A percentile compares a stretch with the other conserved stretches of the same genome.
These are phyloP conservation scores for Drosophila ambigua DNA, from an alignment of 1,140 invertebrate genomes.

Conservation along the genomic window DNA sequence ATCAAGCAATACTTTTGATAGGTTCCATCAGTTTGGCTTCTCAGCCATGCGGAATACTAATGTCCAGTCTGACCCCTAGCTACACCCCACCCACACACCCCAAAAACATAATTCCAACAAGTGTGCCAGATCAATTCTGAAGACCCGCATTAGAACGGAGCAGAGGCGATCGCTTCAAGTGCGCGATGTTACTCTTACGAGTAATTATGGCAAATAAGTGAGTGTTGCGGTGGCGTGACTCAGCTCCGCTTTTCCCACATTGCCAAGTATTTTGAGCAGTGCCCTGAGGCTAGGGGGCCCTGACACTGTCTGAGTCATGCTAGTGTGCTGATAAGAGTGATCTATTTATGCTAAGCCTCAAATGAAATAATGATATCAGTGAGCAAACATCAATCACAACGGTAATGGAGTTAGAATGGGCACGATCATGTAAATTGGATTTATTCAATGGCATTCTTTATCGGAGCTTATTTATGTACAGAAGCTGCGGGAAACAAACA, in stretches of 20 bases:
- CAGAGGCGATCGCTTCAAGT: constrained; percentile 6
- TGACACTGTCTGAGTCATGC: constrained; percentile 22
- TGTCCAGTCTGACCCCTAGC: constrained; percentile 22
- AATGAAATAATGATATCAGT: neutral
- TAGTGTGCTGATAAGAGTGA: constrained; percentile 24
- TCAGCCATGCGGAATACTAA: constrained; percentile 6
- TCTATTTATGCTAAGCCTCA: constrained; percentile 1
- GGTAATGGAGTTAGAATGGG: constrained; percentile 6
- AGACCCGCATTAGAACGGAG: neutral
- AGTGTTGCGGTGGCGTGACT: constrained; percentile 19
- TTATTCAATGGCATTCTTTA: constrained; percentile 73
- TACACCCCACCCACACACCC: constrained; percentile 1
- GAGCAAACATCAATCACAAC: constrained; percentile 25
- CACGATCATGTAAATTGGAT: constrained; percentile 36
- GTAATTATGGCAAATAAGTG: constrained; percentile 1
- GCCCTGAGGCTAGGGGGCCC: neutral
- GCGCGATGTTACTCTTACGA: constrained; percentile 18
- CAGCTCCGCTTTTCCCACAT: constrained; percentile 29
- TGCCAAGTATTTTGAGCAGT: too few relatives aligned
- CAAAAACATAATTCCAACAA: neutral
- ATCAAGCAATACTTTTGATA: neutral
- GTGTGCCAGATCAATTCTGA: constrained; percentile 4
- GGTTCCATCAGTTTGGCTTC: neutral
- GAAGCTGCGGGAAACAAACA: constrained; percentile 32
- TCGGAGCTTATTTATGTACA: constrained; percentile 68